phyloP scores from a whole-genome alignment of 2,797 vertebrate species.

The Semaprochilodus insignis region DNA sequence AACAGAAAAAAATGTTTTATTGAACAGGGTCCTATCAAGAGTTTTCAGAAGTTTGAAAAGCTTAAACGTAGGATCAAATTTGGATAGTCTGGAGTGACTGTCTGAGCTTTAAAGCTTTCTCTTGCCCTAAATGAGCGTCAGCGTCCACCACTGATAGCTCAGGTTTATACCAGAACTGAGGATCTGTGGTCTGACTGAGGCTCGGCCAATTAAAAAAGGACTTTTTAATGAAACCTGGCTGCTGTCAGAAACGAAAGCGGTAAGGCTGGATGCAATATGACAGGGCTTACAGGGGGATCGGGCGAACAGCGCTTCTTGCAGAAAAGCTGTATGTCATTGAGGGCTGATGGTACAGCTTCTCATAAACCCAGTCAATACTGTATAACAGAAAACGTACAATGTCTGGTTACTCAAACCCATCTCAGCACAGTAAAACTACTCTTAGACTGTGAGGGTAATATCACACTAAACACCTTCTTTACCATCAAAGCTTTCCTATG shows the following conservation, averaged over 20 bases:
- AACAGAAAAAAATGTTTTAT: conserved; percentile 1
- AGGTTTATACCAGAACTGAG: conserved; percentile 11
- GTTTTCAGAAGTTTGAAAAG: conserved; percentile 1
- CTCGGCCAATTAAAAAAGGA: conserved; percentile 18
- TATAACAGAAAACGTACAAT: background rate
- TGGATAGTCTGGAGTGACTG: conserved; percentile 7
- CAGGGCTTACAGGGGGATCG: conserved; percentile 8
- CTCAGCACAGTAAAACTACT: background rate
- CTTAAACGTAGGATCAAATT: conserved; percentile 14
- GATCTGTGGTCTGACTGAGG: background rate
- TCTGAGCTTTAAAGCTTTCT: conserved; percentile 28
- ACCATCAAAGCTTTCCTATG: background rate
- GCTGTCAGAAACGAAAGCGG: background rate
- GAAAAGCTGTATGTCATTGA: background rate
- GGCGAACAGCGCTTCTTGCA: background rate
- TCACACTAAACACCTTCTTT: background rate
- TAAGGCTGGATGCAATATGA: background rate
- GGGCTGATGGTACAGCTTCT: background rate
- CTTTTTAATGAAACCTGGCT: conserved; percentile 46
- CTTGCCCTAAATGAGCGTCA: conserved; percentile 19
- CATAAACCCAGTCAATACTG: conserved; percentile 22
- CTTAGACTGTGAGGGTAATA: background rate
- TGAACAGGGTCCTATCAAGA: conserved; percentile 1
- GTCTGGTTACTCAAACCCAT: background rate
- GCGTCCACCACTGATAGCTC: background rate